Evolutionary conservation across 2,113 vertebrate species (phyloP).

Genomic region (Oenanthe oenanthe): DNA sequence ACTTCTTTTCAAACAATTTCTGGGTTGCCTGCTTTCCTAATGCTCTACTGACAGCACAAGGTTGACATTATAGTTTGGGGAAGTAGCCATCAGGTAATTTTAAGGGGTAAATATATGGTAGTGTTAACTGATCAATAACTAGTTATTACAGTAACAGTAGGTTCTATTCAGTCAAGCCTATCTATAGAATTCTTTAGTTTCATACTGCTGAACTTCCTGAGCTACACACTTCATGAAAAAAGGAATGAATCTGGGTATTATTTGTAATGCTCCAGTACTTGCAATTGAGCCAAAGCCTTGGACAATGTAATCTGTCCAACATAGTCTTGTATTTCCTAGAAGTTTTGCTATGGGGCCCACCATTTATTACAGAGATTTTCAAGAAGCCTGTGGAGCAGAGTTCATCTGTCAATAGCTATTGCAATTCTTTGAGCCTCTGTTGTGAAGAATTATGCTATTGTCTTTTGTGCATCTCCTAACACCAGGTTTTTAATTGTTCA

Average conservation of each 20-base stretch:
- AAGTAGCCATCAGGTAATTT: neutral
- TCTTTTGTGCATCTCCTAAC: neutral
- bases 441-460: neutral
- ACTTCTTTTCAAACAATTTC: neutral
- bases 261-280: neutral
- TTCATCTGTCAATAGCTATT: neutral
- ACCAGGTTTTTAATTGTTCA: neutral
- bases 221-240: neutral
- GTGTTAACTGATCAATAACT: neutral
- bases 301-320: neutral
- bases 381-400: neutral
- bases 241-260: neutral
- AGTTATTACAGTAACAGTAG: rapidly evolving
- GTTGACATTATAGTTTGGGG: neutral
- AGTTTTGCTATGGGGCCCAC: neutral
- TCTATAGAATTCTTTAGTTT: neutral
- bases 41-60: neutral
- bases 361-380: neutral
- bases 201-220: neutral
- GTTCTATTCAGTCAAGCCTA: neutral
- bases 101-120: neutral
- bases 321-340: neutral
- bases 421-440: neutral
- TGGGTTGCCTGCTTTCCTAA: neutral
- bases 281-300: neutral